phyloP scores from a whole-genome alignment of 1,140 invertebrate genomes.

The Chironomus tepperi region DNA sequence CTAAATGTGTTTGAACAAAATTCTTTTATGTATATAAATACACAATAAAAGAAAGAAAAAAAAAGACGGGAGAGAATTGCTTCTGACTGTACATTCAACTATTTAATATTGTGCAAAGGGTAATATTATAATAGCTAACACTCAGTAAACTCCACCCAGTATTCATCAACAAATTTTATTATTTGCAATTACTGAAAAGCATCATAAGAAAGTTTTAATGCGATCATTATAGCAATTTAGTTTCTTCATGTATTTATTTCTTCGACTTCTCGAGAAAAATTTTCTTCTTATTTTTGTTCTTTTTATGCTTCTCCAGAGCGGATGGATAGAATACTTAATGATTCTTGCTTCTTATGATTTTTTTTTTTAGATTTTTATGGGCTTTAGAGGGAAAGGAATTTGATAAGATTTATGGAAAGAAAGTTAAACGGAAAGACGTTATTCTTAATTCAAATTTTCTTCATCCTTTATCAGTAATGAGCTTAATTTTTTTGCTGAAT shows the following conservation, averaged over 20 bases:
- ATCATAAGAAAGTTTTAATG: slow-evolving; percentile 22
- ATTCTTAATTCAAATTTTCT: too few species aligned
- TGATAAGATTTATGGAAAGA: too few species aligned
- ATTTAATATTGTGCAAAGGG: not conserved
- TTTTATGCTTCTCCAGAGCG: not conserved
- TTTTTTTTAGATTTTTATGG: not conserved
- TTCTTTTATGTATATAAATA: too few species aligned
- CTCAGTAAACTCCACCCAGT: slow-evolving; percentile 20
- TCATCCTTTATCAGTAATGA: too few species aligned
- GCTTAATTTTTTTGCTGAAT: too few species aligned
- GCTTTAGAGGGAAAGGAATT: too few species aligned
- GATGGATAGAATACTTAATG: too few species aligned
- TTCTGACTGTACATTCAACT: too few species aligned
- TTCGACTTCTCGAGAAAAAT: not conserved
- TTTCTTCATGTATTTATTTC: not conserved
- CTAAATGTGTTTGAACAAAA: too few species aligned
- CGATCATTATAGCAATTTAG: slow-evolving; percentile 23
- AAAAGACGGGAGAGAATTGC: too few species aligned
- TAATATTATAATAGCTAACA: slow-evolving; percentile 18
- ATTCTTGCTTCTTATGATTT: not conserved
- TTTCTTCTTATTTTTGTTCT: not conserved
- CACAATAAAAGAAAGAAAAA: too few species aligned
- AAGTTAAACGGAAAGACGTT: too few species aligned
- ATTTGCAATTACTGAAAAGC: slow-evolving; percentile 20
- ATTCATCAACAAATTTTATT: slow-evolving; percentile 23